Conservation (phyloP, 1,140 invertebrate species). For the Druon quercuslanigerum region DNA sequence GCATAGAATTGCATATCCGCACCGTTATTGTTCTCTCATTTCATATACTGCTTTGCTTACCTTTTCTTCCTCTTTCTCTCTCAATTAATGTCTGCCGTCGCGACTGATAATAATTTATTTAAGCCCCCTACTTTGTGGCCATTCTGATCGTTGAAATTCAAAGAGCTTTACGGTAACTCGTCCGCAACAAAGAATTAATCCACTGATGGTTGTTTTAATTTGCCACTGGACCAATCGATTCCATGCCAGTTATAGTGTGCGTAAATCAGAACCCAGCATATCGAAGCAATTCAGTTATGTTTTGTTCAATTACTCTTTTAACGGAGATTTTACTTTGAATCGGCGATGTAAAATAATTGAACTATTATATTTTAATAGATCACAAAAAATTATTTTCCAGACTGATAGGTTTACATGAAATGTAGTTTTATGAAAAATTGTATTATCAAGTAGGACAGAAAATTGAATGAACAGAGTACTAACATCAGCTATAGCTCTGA, state of each 20-base stretch:
- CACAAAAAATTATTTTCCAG: too few relatives aligned
- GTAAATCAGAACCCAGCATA: neutral
- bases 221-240: slow-evolving; percentile 44
- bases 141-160: slow-evolving; percentile 54
- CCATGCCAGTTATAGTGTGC: neutral
- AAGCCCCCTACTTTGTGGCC: slow-evolving; percentile 56
- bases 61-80: slow-evolving; percentile 31
- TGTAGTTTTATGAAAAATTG: too few relatives aligned
- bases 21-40: slow-evolving; percentile 40
- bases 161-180: slow-evolving; percentile 44
- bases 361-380: too few relatives aligned
- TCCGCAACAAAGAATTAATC: slow-evolving; percentile 40
- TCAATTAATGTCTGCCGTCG: slow-evolving; percentile 51
- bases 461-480: too few relatives aligned
- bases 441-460: too few relatives aligned
- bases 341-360: too few relatives aligned
- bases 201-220: slow-evolving; percentile 58
- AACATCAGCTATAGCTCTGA: too few relatives aligned
- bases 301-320: neutral
- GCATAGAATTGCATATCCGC: slow-evolving; percentile 41
- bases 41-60: slow-evolving; percentile 31
- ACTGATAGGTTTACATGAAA: too few relatives aligned
- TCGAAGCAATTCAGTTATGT: neutral
- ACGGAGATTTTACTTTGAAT: too few relatives aligned
- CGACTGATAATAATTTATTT: slow-evolving; percentile 65